A percentile compares a stretch with the other conserved stretches of the same genome.
These are phyloP conservation scores for Meliscaeva auricollis DNA, from an alignment of 2,888 invertebrate species.

Conservation along the genomic window DNA sequence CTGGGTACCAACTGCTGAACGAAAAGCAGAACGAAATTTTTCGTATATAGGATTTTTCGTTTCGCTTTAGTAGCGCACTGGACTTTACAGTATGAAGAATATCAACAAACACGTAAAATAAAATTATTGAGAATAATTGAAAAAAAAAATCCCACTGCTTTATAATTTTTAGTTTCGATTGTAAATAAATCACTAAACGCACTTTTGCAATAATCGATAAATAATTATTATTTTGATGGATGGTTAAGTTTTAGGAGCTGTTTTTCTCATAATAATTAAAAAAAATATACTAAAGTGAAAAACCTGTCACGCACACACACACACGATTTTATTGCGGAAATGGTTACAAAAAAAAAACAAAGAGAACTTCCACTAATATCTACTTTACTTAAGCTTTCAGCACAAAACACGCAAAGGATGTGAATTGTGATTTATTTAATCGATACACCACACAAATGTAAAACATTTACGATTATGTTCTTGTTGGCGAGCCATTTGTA, in stretches of 20 bases:
- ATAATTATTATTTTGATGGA: conserved; percentile 13
- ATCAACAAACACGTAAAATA: too few species aligned
- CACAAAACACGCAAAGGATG: conserved; percentile 5
- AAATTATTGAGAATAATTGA: too few species aligned
- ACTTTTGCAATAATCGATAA: conserved; percentile 16
- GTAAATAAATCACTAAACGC: neutral
- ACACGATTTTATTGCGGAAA: neutral
- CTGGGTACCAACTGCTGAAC: too few species aligned
- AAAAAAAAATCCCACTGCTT: too few species aligned
- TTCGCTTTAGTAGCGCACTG: too few species aligned
- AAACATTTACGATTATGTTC: conserved; percentile 18
- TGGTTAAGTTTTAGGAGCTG: neutral
- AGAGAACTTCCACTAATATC: neutral
- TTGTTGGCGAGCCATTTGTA: conserved; percentile 13
- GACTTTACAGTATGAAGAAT: too few species aligned
- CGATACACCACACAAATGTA: conserved; percentile 30
- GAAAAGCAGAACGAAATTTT: too few species aligned
- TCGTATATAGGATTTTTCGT: too few species aligned
- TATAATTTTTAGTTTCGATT: too few species aligned
- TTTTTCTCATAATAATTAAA: neutral
- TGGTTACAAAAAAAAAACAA: neutral
- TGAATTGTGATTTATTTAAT: conserved; percentile 34
- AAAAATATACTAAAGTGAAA: conserved; percentile 11
- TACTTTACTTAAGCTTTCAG: conserved; percentile 4
- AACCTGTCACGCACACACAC: conserved; percentile 28